Evolutionary conservation across 2,797 vertebrate species (phyloP).

Genomic region (Cygnus olor): DNA sequence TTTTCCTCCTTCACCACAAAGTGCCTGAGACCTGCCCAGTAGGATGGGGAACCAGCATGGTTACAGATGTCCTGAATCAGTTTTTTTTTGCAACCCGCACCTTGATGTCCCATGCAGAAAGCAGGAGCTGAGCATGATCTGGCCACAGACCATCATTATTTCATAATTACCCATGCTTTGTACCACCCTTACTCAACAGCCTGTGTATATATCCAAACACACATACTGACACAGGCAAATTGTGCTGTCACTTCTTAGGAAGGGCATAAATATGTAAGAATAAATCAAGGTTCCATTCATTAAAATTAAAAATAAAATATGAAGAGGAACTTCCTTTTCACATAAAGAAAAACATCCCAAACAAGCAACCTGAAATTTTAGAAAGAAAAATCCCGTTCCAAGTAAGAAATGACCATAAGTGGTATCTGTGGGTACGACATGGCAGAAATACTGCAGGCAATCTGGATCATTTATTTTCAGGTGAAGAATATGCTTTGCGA

Average conservation of each 20-base stretch:
- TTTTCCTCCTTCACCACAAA: not conserved
- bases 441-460: not conserved
- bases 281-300: not conserved
- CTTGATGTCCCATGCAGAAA: not conserved
- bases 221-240: not conserved
- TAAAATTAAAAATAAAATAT: not conserved
- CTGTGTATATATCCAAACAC: not conserved
- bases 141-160: fast-evolving
- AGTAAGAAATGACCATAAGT: not conserved
- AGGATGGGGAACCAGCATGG: not conserved
- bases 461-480: not conserved
- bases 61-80: not conserved
- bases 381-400: not conserved
- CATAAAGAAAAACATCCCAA: not conserved
- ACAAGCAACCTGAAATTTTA: not conserved
- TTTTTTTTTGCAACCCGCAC: not conserved
- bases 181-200: not conserved
- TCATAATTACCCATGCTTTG: not conserved
- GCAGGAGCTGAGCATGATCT: not conserved
- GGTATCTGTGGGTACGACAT: not conserved
- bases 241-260: not conserved
- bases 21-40: not conserved
- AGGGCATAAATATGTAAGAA: not conserved
- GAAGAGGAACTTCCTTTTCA: not conserved
- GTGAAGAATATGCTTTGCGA: not conserved